Evolutionary conservation across 2,888 invertebrate species (phyloP), one percentile per base, ranked within the genome.

Genomic region (Ischnura elegans): DNA sequence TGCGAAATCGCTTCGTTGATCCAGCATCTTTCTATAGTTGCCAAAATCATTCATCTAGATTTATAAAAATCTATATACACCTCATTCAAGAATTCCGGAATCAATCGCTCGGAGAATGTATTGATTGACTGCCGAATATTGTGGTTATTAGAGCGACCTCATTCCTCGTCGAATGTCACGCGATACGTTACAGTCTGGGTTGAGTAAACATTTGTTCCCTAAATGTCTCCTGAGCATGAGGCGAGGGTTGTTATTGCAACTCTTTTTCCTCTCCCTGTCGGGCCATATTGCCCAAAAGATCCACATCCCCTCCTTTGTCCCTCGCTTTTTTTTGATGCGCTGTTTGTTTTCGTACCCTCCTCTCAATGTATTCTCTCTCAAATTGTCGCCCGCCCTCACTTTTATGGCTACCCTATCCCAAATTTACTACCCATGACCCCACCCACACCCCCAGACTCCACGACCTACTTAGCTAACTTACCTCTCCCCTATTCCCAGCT

Each of bases 381-480:
- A 5, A 47, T 19, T 51, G 51, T 51, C 51, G 25, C 36, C 76
- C 76, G 29, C 5, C 13, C 76, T 76, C 29, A 13, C 36, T 76
- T 76, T 76, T 76, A 76, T 76, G 76, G 76, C 76, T 13, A 36
- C 76, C 76, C 36, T 36, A 76, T 76, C 36, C 76, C 29, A 76
- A 76, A 76, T 76, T 76, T 76, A 76, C 36, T 36, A 76, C 36
- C 76, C 36, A 10, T 36, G 13, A 25, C 36, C 76, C 36, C 4
- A 2, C 76, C 76, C 36, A 2, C 76, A 29, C 36, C 16, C 29
- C 25, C n/a, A n/a, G n/a, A n/a, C 29, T 29, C 76, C 36, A 16
- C 36, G 76, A 36, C 76, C 76, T 36, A 76, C 76, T 76, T 76
- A 13, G 76, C 16, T 5, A 61, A 16, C 25, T 61, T 61, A 1